A percentile compares a stretch with the other conserved stretches of the same genome.
These are phyloP conservation scores for Scolopax rusticola DNA, from an alignment of 2,797 vertebrate genomes.

Conservation along the genomic window DNA sequence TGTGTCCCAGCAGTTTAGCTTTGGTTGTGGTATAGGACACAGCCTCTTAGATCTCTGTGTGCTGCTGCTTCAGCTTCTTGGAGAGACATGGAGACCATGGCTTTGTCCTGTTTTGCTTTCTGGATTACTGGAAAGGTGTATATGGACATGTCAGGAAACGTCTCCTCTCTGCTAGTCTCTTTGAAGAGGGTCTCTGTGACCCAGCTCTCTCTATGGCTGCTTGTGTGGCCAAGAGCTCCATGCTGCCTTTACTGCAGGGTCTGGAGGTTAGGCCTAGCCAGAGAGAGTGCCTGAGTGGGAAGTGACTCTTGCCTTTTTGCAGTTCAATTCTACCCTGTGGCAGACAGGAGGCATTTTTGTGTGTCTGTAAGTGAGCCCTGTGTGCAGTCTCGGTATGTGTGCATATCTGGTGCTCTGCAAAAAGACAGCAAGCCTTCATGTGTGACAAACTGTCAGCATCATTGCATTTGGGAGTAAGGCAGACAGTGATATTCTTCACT, in stretches of 20 bases:
- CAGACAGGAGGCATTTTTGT: neutral
- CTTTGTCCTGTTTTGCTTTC: neutral
- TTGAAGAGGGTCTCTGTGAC: neutral
- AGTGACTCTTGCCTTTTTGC: neutral
- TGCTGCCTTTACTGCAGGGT: neutral
- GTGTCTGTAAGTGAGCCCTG: neutral
- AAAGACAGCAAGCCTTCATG: neutral
- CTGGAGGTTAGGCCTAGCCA: neutral
- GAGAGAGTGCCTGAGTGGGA: neutral
- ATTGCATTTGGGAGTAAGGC: neutral
- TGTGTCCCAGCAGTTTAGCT: neutral
- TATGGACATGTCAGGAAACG: neutral
- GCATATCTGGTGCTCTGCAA: neutral
- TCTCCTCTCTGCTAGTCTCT: neutral
- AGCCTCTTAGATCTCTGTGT: neutral
- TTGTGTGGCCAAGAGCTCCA: rapidly evolving
- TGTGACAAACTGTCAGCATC: neutral
- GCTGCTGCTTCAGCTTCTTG: neutral
- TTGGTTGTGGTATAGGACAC: neutral
- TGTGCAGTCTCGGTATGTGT: neutral
- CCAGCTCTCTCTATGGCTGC: neutral
- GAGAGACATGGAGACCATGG: neutral
- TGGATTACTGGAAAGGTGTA: neutral
- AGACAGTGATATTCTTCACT: neutral
- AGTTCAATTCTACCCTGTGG: rapidly evolving